Percentiles rank a stretch among this genome's conserved stretches.
phyloP scores from a whole-genome alignment of 1,140 invertebrate species.

The Diuraphis noxia region DNA sequence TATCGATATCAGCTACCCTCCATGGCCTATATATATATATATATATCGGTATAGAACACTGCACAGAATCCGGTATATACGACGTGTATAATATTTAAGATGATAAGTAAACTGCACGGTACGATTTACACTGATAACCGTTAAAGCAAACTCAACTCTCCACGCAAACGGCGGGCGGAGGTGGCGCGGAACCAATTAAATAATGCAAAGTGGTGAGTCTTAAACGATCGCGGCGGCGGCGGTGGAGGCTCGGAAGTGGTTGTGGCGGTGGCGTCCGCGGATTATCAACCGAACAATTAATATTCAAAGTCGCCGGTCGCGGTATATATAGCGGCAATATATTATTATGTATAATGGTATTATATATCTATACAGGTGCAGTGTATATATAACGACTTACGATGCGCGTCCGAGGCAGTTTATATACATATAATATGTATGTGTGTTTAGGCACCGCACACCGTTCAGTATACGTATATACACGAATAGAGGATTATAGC shows the following conservation, averaged over 20 bases:
- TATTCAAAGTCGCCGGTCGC: constrained; percentile 44
- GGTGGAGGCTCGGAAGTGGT: neutral
- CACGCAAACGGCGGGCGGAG: neutral
- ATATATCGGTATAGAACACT: neutral
- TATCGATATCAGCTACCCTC: neutral
- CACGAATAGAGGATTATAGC: constrained; percentile 4
- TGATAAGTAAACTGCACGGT: neutral
- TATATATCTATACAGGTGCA: neutral
- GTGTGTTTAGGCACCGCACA: neutral
- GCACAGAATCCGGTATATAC: neutral
- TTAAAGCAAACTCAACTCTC: neutral
- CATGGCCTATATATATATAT: too few relatives aligned
- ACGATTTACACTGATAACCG: constrained; percentile 19
- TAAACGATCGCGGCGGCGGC: constrained; percentile 30
- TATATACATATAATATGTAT: neutral
- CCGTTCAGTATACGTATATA: neutral
- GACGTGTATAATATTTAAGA: neutral
- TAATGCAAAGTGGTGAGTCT: constrained; percentile 52
- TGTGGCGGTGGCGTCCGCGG: neutral
- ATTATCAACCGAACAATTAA: constrained; percentile 43
- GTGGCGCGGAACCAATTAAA: constrained; percentile 32
- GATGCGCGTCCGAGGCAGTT: neutral
- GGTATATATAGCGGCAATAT: neutral
- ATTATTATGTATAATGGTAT: neutral
- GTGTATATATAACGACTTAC: constrained; percentile 2